phyloP scores from a whole-genome alignment of 2,797 vertebrate species.

The Poecilia gillii region DNA sequence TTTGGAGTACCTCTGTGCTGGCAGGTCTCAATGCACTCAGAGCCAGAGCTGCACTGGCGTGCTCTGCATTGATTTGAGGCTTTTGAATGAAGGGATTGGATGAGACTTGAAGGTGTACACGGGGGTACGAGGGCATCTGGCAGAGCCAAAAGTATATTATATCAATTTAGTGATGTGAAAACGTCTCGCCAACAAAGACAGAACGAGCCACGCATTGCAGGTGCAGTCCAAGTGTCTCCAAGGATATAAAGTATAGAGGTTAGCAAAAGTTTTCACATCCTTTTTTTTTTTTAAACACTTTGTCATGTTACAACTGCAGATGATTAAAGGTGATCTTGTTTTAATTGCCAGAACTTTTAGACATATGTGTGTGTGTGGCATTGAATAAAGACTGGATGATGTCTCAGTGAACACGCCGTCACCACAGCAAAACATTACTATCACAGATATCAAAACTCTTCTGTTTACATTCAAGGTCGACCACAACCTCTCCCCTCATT shows the following conservation, averaged over 20 bases:
- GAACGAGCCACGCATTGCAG: neutral
- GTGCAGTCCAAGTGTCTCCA: neutral
- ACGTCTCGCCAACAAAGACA: neutral
- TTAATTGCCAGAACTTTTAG: neutral
- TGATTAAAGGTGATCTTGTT: neutral
- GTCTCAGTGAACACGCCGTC: neutral
- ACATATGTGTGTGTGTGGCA: neutral
- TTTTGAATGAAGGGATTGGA: neutral
- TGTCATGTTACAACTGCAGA: neutral
- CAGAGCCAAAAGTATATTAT: neutral
- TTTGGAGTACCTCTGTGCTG: neutral
- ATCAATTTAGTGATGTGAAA: slow-evolving; percentile 8
- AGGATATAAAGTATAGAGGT: neutral
- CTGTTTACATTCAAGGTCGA: neutral
- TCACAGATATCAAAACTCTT: too few relatives aligned
- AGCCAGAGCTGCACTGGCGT: neutral
- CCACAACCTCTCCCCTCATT: too few relatives aligned
- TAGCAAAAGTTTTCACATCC: neutral
- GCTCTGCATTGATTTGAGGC: neutral
- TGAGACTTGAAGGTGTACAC: neutral
- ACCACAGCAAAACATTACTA: neutral
- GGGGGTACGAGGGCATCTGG: neutral
- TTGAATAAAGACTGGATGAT: neutral
- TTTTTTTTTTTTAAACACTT: neutral
- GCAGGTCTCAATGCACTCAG: slow-evolving; percentile 1